These are phyloP conservation scores for Diploscapter pachys DNA, from an alignment of 1,140 invertebrate genomes.

Conservation along the genomic window DNA sequence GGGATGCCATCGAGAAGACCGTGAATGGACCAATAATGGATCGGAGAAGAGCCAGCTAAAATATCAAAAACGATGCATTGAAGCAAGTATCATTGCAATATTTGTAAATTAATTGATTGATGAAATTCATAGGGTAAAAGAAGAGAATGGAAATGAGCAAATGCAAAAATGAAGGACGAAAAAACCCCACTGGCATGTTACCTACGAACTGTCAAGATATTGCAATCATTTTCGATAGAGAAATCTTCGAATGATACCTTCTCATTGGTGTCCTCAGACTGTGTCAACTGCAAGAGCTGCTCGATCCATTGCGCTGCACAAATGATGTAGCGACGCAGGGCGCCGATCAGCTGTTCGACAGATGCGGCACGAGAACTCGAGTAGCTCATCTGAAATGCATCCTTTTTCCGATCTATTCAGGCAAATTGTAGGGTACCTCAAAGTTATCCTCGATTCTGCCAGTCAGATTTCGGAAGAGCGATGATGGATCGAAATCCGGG, in stretches of 20 bases:
- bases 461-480: conserved; percentile 40
- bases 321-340: conserved; percentile 50
- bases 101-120: no score
- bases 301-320: conserved; percentile 53
- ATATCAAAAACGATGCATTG: not conserved
- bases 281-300: conserved; percentile 45
- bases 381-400: conserved; percentile 35
- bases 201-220: no score
- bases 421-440: conserved; percentile 22
- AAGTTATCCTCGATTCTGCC: conserved; percentile 29
- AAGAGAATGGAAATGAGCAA: no score
- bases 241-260: conserved; percentile 32
- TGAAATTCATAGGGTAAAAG: no score
- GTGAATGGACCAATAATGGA: conserved; percentile 53
- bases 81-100: no score
- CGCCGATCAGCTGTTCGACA: conserved; percentile 47
- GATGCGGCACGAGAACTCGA: conserved; percentile 33
- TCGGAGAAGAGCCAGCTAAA: conserved; percentile 43
- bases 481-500: conserved; percentile 46
- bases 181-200: no score
- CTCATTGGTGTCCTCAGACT: conserved; percentile 39
- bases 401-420: not conserved
- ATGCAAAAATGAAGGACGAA: no score
- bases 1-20: conserved; percentile 48
- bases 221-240: no score